phyloP scores from a whole-genome alignment of 2,797 vertebrate species.

The Hephaestus fuliginosus region DNA sequence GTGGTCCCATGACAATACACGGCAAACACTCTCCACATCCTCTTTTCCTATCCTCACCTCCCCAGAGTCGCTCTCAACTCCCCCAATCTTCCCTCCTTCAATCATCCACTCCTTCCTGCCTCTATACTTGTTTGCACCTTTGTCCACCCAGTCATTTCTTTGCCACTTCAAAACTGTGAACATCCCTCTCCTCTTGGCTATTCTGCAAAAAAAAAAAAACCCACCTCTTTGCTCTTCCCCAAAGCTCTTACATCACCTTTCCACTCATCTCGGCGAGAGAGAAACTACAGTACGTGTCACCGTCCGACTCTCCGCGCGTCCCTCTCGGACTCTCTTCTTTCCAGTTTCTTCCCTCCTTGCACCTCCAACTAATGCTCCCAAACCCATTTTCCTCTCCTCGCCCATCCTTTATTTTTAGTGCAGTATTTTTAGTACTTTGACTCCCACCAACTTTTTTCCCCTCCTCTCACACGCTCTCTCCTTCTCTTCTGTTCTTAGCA shows the following conservation, averaged over 20 bases:
- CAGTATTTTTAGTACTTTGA: not conserved
- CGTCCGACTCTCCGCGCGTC: not conserved
- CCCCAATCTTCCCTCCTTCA: slow-evolving; percentile 29
- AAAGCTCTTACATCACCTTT: slow-evolving; percentile 7
- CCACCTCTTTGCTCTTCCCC: not conserved
- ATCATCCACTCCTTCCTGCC: slow-evolving; percentile 27
- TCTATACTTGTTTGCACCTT: slow-evolving; percentile 27
- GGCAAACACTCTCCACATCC: slow-evolving; percentile 48
- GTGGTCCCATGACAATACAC: slow-evolving; percentile 56
- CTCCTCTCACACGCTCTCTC: not conserved
- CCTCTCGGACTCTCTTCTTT: not conserved
- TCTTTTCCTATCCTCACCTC: slow-evolving; percentile 27
- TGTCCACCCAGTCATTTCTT: slow-evolving; percentile 37
- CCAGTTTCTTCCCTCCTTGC: not conserved
- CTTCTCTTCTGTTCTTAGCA: slow-evolving; percentile 7
- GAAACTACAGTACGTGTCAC: slow-evolving; percentile 5
- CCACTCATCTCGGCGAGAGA: slow-evolving; percentile 4
- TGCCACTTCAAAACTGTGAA: slow-evolving; percentile 5
- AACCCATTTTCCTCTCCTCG: not conserved
- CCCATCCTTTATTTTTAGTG: not conserved
- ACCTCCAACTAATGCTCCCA: not conserved
- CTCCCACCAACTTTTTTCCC: not conserved
- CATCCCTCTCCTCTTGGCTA: slow-evolving; percentile 6
- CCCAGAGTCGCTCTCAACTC: slow-evolving; percentile 31
- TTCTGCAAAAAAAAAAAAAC: not conserved